Conservation (phyloP, 2,888 invertebrate genomes). For the Pharmacophagus antenor region DNA sequence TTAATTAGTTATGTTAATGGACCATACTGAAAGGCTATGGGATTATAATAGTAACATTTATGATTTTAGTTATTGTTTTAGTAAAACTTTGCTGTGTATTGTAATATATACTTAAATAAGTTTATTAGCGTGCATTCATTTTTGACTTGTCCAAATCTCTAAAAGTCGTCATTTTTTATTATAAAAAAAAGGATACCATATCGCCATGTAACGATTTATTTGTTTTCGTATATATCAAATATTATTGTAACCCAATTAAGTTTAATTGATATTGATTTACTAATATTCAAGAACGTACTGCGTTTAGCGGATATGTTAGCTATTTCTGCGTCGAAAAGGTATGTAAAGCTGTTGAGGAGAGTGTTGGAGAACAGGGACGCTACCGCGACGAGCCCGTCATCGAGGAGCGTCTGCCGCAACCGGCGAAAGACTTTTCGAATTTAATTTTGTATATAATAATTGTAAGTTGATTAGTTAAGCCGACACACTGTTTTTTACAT, state of each 20-base stretch:
- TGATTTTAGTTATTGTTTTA: neutral
- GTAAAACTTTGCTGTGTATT: neutral
- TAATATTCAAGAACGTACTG: slow-evolving; percentile 60
- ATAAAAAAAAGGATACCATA: neutral
- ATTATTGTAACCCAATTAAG: slow-evolving; percentile 50
- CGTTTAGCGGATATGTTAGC: slow-evolving; percentile 43
- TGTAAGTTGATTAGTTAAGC: slow-evolving; percentile 70
- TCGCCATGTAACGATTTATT: neutral
- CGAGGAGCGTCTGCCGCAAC: slow-evolving; percentile 60
- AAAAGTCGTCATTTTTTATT: neutral
- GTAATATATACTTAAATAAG: neutral
- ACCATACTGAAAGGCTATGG: slow-evolving; percentile 36
- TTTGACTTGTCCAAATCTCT: neutral
- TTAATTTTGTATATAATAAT: slow-evolving; percentile 77
- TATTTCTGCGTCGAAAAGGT: slow-evolving; percentile 39
- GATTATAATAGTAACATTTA: slow-evolving; percentile 11
- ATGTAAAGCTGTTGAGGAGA: slow-evolving; percentile 32
- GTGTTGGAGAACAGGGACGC: slow-evolving; percentile 16
- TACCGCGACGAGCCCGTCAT: slow-evolving; percentile 1
- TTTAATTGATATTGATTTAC: slow-evolving; percentile 60
- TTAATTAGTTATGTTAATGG: slow-evolving; percentile 49
- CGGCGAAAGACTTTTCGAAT: slow-evolving; percentile 73
- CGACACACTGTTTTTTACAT: slow-evolving; percentile 79
- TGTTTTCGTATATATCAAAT: slow-evolving; percentile 25
- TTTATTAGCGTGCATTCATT: neutral